Conservation (phyloP, 2,888 invertebrate genomes). For the Phortica magna region DNA sequence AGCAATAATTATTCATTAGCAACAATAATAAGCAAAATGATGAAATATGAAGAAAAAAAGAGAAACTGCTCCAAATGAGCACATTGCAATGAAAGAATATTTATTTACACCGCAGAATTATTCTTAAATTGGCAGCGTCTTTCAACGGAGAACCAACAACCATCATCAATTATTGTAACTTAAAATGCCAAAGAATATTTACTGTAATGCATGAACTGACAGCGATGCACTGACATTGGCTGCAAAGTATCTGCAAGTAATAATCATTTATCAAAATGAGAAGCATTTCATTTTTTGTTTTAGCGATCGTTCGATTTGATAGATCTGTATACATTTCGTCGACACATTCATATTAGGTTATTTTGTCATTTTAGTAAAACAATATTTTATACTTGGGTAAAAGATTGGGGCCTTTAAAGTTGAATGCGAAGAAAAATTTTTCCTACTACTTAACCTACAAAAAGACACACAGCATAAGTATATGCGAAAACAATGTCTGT, state of each 20-base stretch:
- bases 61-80: background rate
- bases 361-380: too few species aligned
- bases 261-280: too few species aligned
- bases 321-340: too few species aligned
- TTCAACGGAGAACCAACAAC: constrained; percentile 2
- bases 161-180: background rate
- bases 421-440: too few species aligned
- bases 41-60: constrained; percentile 11
- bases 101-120: background rate
- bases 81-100: background rate
- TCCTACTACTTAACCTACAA: too few species aligned
- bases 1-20: constrained; percentile 71
- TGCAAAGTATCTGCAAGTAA: background rate
- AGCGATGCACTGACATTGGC: background rate
- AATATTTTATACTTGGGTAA: too few species aligned
- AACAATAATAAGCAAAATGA: constrained; percentile 30
- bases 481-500: too few species aligned
- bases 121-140: background rate
- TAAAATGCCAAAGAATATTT: constrained; percentile 8
- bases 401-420: too few species aligned
- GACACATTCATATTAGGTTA: too few species aligned
- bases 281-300: too few species aligned
- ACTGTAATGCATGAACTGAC: background rate
- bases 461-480: too few species aligned
- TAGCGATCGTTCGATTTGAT: too few species aligned